phyloP scores from a whole-genome alignment of 2,888 invertebrate species.

The Torymus texanus region DNA sequence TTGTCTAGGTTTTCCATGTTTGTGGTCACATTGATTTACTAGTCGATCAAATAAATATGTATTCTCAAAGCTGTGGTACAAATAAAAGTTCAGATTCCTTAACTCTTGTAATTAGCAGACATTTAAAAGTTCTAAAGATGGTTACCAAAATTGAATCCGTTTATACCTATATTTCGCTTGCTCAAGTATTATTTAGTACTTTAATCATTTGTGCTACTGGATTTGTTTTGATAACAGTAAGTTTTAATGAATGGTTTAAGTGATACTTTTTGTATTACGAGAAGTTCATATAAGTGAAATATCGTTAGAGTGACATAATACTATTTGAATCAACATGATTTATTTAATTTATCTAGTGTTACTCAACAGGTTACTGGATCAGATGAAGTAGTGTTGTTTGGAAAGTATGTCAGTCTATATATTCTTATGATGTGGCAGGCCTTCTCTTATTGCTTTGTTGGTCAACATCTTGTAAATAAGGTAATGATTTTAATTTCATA shows the following conservation, averaged over 20 bases:
- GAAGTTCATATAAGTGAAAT: no score
- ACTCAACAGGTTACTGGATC: slow-evolving; percentile 39
- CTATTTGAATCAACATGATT: no score
- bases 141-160: slow-evolving; percentile 26
- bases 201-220: slow-evolving; percentile 26
- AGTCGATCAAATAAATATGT: neutral
- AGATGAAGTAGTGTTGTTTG: neutral
- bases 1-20: neutral
- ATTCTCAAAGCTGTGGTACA: neutral
- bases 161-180: slow-evolving; percentile 27
- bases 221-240: slow-evolving; percentile 33
- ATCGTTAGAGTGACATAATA: no score
- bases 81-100: neutral
- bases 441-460: slow-evolving; percentile 37
- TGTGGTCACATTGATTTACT: slow-evolving; percentile 12
- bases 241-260: neutral
- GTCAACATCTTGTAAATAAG: slow-evolving; percentile 37
- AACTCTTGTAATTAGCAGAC: neutral
- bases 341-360: neutral
- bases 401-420: slow-evolving; percentile 5
- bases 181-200: slow-evolving; percentile 23
- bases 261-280: no score
- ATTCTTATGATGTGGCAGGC: slow-evolving; percentile 15
- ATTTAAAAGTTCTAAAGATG: slow-evolving; percentile 21
- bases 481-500: neutral